These are phyloP conservation scores for Bungarus multicinctus DNA, from an alignment of 2,113 vertebrate genomes.

Conservation along the genomic window DNA sequence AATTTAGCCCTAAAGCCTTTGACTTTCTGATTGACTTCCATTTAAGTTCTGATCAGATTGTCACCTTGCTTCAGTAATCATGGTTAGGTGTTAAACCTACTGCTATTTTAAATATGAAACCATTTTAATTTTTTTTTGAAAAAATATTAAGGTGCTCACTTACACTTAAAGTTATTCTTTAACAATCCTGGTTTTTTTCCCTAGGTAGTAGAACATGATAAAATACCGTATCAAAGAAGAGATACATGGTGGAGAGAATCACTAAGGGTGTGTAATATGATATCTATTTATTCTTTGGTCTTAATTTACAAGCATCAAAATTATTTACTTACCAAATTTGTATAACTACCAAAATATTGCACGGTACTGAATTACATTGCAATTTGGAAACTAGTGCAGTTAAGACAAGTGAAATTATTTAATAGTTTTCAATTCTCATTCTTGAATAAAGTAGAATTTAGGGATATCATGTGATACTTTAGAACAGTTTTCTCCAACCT, in stretches of 20 bases:
- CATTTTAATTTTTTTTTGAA: not conserved
- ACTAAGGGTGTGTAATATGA: constrained; percentile 63
- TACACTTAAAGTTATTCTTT: not conserved
- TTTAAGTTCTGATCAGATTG: not conserved
- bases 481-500: not conserved
- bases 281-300: not conserved
- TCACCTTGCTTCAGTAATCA: not conserved
- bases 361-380: not conserved
- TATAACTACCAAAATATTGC: not conserved
- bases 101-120: not conserved
- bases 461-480: not conserved
- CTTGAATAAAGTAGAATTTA: not conserved
- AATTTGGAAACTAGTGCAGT: not conserved
- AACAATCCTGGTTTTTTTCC: not conserved
- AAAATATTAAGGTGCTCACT: not conserved
- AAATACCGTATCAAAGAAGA: constrained; percentile 51
- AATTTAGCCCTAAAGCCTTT: not conserved
- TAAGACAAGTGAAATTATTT: not conserved
- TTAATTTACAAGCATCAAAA: not conserved
- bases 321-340: not conserved
- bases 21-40: not conserved
- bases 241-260: constrained; percentile 69
- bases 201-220: constrained; percentile 41
- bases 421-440: not conserved
- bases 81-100: not conserved